phyloP scores from a whole-genome alignment of 64 coral and sea anemone genomes.

The Anthopleura sola region DNA sequence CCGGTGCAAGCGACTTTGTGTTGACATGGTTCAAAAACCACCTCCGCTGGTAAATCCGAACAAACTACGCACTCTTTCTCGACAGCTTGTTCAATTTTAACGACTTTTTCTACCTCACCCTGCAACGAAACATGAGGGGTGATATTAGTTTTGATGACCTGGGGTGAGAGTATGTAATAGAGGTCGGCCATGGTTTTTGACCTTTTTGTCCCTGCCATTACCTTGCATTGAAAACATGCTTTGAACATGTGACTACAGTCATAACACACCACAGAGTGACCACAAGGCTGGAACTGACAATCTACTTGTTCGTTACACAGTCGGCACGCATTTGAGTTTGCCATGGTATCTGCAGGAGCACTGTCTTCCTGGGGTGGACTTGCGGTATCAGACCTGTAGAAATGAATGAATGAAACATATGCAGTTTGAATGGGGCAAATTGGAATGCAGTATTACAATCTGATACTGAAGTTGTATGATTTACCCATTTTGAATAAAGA shows the following conservation, averaged over 20 bases:
- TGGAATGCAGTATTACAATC: background rate
- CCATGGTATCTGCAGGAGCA: background rate
- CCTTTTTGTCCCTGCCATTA: no score
- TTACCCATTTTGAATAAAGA: background rate
- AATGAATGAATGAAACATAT: background rate
- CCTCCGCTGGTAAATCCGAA: constrained; percentile 39
- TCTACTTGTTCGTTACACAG: constrained; percentile 28
- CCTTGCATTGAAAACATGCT: constrained; percentile 51
- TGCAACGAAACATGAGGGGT: background rate
- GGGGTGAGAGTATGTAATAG: no score
- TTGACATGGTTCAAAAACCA: constrained; percentile 53
- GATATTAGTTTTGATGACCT: no score
- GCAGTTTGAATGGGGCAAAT: background rate
- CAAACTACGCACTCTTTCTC: constrained; percentile 40
- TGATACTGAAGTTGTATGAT: background rate
- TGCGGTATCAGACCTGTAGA: background rate
- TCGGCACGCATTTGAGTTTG: constrained; percentile 11
- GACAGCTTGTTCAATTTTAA: constrained; percentile 6
- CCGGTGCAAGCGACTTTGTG: constrained; percentile 47
- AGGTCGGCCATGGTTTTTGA: no score
- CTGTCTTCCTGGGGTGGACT: background rate
- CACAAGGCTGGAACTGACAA: constrained; percentile 55
- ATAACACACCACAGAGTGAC: constrained; percentile 46
- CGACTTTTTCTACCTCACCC: constrained; percentile 20
- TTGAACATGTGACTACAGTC: constrained; percentile 47